Percentiles rank a stretch among this genome's conserved stretches.
phyloP scores from a whole-genome alignment of 2,888 invertebrate species.

The Coleophora flavipennella region DNA sequence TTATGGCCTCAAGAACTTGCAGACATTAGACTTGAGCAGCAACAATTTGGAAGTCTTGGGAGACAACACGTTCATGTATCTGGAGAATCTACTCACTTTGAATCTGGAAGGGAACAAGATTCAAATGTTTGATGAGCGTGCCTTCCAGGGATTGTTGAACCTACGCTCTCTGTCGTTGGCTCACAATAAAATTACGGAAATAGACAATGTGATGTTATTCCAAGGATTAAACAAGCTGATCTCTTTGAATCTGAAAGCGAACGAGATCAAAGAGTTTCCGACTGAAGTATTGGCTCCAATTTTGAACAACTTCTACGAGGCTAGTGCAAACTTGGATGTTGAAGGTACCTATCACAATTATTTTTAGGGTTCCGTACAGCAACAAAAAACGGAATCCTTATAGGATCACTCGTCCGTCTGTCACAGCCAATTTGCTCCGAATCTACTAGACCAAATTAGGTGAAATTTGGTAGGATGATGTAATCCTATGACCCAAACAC shows the following conservation, averaged over 20 bases:
- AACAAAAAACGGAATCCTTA: too few species aligned
- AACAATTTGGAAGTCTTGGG: constrained; percentile 84
- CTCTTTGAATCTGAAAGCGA: constrained; percentile 45
- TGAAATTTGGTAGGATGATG: too few species aligned
- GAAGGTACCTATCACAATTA: constrained; percentile 50
- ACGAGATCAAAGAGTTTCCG: constrained; percentile 41
- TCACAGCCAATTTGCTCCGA: too few species aligned
- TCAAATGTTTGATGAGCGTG: constrained; percentile 58
- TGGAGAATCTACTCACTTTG: constrained; percentile 36
- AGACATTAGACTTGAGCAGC: constrained; percentile 78
- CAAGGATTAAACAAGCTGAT: constrained; percentile 35
- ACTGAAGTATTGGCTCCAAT: constrained; percentile 44
- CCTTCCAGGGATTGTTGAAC: constrained; percentile 45
- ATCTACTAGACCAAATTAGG: too few species aligned
- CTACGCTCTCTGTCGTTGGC: constrained; percentile 43
- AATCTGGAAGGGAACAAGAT: constrained; percentile 58
- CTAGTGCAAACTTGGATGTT: constrained; percentile 39
- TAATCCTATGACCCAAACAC: too few species aligned
- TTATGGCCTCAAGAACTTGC: constrained; percentile 78
- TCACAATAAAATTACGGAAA: constrained; percentile 39
- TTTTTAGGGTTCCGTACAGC: too few species aligned
- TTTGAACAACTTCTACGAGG: constrained; percentile 40
- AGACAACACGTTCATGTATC: constrained; percentile 77
- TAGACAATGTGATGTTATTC: constrained; percentile 45
- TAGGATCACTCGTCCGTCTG: too few species aligned